Evolutionary conservation across 1,140 invertebrate genomes (phyloP).

Genomic region (Aporrectodea caliginosa): DNA sequence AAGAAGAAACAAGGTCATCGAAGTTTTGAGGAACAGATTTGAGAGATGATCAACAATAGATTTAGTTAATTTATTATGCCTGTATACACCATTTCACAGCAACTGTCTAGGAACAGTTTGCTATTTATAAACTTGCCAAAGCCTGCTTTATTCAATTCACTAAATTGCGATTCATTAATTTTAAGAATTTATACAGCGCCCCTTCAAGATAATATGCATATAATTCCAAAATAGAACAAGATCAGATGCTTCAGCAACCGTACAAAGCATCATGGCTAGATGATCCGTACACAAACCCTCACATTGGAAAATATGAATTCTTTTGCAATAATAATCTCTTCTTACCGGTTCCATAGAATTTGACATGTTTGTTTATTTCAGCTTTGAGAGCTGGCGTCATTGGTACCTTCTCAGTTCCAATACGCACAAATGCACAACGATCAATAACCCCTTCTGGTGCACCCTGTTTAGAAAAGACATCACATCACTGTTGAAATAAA

Average conservation of each 20-base stretch:
- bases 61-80: no score
- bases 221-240: no score
- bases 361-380: slow-evolving; percentile 87
- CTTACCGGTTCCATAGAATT: slow-evolving; percentile 89
- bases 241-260: not conserved
- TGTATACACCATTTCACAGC: no score
- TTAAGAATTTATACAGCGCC: not conserved
- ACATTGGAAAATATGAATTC: not conserved
- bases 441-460: slow-evolving; percentile 98
- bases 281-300: not conserved
- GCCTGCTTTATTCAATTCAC: no score
- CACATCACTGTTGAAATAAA: not conserved
- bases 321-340: not conserved
- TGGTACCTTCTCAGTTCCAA: slow-evolving; percentile 86
- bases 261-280: not conserved
- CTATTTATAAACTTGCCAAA: no score
- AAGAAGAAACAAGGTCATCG: no score
- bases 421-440: slow-evolving; percentile 91
- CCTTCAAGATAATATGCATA: no score
- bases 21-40: no score
- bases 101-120: no score
- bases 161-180: no score
- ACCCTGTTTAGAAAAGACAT: slow-evolving; percentile 62
- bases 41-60: no score
- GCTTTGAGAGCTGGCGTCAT: slow-evolving; percentile 85